Evolutionary conservation across 2,888 invertebrate species (phyloP), one percentile per base, ranked within the genome.

Genomic region (Blastobasis adustella): DNA sequence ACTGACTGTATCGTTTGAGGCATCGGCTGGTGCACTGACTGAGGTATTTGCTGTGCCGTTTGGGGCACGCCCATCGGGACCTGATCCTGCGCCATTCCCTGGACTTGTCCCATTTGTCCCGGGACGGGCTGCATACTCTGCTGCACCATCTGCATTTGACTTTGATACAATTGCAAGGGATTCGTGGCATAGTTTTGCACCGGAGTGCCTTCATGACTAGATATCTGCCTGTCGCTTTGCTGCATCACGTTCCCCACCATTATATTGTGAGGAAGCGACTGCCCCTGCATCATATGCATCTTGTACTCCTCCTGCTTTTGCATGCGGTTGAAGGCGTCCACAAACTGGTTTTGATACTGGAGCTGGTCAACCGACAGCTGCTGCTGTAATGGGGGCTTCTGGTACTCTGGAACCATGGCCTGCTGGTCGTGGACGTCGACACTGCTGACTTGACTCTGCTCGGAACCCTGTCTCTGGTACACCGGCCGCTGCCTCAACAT

Each of bases 201-300:
- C 8, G 85, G 86, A 6, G 86, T 87, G 76, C 88, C 85, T 76
- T 89, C 89, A 71, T 84, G 89, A 82, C 85, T 87, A 79, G 84
- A 88, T 66, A 84, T 85, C 73, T 86, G 85, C 75, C 88, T 73
- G 58, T 87, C 86, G 65, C 72, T 79, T 69, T 85, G 85, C 61
- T 82, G 84, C 53, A 85, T 73, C 53, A 76, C 62, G 64, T 61
- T 76, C 66, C 74, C 86, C 59, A 76, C 79, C 45, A 85, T 85
- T 67, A 86, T 76, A 52, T 78, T 83, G 56, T 82, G 87, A 1
- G 85, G 85, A 5, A 88, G 68, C 23, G 82, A 82, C 61, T 86
- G 88, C 1, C 90, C 89, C 55, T 87, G 87, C 73, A 84, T 76
- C 39, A 67, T 69, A 5, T 74, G 80, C 47, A 77, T 61, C 48